phyloP scores from a whole-genome alignment of 2,888 invertebrate species.

The Melinaea marsaeus region DNA sequence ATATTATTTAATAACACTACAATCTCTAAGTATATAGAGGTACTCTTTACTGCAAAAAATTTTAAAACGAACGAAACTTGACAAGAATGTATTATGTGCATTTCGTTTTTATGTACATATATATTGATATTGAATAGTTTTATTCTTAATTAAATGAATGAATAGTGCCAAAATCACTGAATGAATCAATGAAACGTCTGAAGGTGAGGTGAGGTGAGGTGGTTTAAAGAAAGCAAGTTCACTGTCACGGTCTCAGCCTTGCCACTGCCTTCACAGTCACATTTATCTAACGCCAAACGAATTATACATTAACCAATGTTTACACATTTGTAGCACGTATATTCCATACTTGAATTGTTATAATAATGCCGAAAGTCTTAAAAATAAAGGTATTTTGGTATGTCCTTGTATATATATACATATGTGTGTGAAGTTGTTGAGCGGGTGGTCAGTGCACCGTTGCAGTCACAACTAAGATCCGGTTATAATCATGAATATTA shows the following conservation, averaged over 20 bases:
- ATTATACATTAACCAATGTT: constrained; percentile 15
- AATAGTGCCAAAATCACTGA: not conserved
- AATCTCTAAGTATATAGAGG: too few relatives aligned
- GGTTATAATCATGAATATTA: constrained; percentile 1
- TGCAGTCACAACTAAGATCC: constrained; percentile 3
- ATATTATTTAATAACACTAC: too few relatives aligned
- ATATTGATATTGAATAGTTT: not conserved
- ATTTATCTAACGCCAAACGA: constrained; percentile 35
- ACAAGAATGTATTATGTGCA: too few relatives aligned
- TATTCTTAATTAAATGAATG: not conserved
- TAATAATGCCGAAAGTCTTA: not conserved
- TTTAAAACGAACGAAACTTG: too few relatives aligned
- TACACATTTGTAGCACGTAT: constrained; percentile 8
- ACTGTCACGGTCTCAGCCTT: constrained; percentile 77
- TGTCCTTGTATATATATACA: too few relatives aligned
- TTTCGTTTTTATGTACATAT: too few relatives aligned
- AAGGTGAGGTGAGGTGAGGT: constrained; percentile 56
- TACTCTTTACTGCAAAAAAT: too few relatives aligned
- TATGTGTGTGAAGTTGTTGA: too few relatives aligned
- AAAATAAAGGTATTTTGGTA: too few relatives aligned
- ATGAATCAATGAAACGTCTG: constrained; percentile 39
- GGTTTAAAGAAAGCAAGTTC: constrained; percentile 73
- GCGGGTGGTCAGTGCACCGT: constrained; percentile 1
- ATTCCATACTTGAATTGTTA: not conserved
- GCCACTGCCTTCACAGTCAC: constrained; percentile 40